Percentiles rank a stretch among this genome's conserved stretches.
These are phyloP conservation scores for Hetaerina titia DNA, from an alignment of 2,888 invertebrate genomes.

Conservation along the genomic window DNA sequence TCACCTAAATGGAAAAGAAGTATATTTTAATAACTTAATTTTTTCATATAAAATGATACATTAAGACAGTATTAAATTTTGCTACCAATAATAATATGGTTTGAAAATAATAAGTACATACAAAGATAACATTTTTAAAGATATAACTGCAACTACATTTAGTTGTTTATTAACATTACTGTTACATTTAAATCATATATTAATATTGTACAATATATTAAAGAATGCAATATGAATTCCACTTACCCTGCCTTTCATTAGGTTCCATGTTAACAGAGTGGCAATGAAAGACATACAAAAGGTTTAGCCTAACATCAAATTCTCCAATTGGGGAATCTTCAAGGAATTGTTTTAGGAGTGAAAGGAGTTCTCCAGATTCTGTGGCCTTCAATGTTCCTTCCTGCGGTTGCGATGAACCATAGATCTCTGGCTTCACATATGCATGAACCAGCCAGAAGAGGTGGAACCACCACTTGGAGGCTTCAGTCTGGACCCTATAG, in stretches of 20 bases:
- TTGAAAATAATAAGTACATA: too few species aligned
- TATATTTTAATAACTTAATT: conserved; percentile 48
- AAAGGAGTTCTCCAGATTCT: conserved; percentile 77
- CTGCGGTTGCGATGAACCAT: conserved; percentile 72
- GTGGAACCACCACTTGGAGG: conserved; percentile 95
- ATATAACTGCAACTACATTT: too few species aligned
- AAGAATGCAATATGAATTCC: not conserved
- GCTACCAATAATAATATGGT: not conserved
- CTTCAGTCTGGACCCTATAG: conserved; percentile 82
- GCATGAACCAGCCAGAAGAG: conserved; percentile 86
- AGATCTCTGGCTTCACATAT: conserved; percentile 78
- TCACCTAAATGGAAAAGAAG: conserved; percentile 76
- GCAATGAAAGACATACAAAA: conserved; percentile 90
- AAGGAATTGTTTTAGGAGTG: conserved; percentile 88
- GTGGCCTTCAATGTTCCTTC: conserved; percentile 70
- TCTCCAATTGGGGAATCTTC: conserved; percentile 91
- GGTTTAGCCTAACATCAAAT: conserved; percentile 87
- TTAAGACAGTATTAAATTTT: not conserved
- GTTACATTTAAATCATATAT: not conserved
- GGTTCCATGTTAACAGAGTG: conserved; percentile 84
- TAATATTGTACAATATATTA: not conserved
- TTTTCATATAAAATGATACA: not conserved
- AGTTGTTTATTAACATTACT: not conserved
- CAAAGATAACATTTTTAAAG: too few species aligned
- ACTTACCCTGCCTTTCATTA: conserved; percentile 77